These are phyloP conservation scores for Thunnus thynnus DNA, from an alignment of 2,113 vertebrate species.

Conservation along the genomic window DNA sequence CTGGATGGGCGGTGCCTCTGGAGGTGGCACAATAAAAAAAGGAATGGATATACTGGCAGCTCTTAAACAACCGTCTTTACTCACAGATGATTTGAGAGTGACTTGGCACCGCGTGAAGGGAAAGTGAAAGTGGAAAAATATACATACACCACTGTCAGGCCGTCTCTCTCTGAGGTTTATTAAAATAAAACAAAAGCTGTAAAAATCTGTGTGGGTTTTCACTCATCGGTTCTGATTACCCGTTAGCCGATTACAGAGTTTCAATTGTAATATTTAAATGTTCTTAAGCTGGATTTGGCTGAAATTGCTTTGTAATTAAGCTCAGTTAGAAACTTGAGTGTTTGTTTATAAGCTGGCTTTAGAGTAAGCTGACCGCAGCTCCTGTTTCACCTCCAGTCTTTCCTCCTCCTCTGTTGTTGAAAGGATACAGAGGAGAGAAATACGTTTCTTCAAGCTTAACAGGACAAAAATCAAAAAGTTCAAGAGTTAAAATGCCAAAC, in stretches of 20 bases:
- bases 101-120: neutral
- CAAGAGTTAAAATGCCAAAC: too few species aligned
- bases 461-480: too few species aligned
- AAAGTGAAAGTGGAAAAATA: too few species aligned
- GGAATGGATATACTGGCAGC: neutral
- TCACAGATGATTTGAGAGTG: neutral
- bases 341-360: constrained; percentile 45
- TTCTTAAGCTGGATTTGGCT: constrained; percentile 52
- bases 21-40: neutral
- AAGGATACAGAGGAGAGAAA: too few species aligned
- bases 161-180: neutral
- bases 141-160: neutral
- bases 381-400: neutral
- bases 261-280: constrained; percentile 52
- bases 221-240: constrained; percentile 10
- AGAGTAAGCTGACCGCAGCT: constrained; percentile 4
- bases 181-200: neutral
- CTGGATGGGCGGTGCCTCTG: neutral
- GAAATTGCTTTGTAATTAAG: constrained; percentile 51
- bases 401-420: too few species aligned
- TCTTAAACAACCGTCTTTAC: neutral
- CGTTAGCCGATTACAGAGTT: constrained; percentile 53
- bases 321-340: constrained; percentile 21
- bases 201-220: neutral
- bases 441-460: too few species aligned